Evolutionary conservation across 2,888 invertebrate genomes (phyloP).

Genomic region (Hyppa rectilinea): DNA sequence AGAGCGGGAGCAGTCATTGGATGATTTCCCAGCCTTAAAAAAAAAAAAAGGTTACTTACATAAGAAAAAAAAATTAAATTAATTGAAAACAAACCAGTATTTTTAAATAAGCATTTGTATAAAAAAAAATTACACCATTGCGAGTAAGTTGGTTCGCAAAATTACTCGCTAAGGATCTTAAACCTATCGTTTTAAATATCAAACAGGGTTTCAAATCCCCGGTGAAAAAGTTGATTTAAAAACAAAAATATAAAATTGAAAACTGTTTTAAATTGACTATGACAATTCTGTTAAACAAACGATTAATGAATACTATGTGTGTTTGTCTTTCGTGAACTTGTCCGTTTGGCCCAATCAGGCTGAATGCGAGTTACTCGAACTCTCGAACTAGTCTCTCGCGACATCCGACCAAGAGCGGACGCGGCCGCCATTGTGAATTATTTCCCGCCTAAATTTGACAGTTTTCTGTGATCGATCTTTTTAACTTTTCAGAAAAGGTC

Average conservation of each 20-base stretch:
- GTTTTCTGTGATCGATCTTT: conserved; percentile 55
- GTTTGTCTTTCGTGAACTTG: conserved; percentile 42
- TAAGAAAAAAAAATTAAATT: not conserved
- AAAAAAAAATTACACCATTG: not conserved
- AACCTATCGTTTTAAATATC: not conserved
- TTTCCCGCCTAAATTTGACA: conserved; percentile 68
- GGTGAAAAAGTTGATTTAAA: not conserved
- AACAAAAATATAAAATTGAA: not conserved
- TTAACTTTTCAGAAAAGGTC: conserved; percentile 7
- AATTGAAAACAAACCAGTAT: not conserved
- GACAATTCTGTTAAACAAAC: not conserved
- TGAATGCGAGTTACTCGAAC: conserved; percentile 42
- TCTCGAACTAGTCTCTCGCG: conserved; percentile 77
- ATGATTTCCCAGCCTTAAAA: too few relatives aligned
- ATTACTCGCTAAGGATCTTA: not conserved
- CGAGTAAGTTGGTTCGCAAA: not conserved
- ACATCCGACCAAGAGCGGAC: conserved; percentile 69
- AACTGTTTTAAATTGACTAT: not conserved
- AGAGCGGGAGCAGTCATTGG: too few relatives aligned
- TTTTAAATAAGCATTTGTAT: not conserved
- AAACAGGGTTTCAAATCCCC: not conserved
- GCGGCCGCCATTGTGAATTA: conserved; percentile 64
- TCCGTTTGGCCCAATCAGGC: conserved; percentile 23
- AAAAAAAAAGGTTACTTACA: not conserved
- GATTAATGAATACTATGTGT: not conserved